Evolutionary conservation across 2,888 invertebrate genomes (phyloP).

Genomic region (Trissolcus brochymenae): DNA sequence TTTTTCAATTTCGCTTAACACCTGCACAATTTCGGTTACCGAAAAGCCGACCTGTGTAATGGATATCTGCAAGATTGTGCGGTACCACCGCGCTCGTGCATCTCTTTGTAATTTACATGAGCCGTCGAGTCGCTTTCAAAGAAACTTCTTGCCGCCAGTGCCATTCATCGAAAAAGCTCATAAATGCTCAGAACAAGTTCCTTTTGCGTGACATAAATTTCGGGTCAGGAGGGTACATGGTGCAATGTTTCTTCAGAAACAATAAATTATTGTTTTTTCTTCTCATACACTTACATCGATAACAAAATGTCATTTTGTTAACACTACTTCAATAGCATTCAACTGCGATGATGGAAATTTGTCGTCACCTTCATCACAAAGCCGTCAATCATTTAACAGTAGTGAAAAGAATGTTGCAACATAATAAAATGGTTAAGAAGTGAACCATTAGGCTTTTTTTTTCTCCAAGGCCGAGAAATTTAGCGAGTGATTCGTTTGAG

Average conservation of each 20-base stretch:
- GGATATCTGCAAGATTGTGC: constrained; percentile 9
- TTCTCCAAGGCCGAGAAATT: constrained; percentile 13
- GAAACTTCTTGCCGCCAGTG: constrained; percentile 24
- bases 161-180: constrained; percentile 26
- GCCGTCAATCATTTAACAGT: neutral
- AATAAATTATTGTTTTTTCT: too few species aligned
- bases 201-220: constrained; percentile 4
- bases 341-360: too few species aligned
- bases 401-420: neutral
- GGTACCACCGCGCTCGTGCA: constrained; percentile 16
- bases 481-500: constrained; percentile 25
- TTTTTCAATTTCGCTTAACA: constrained; percentile 36
- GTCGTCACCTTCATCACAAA: neutral
- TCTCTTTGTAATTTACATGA: constrained; percentile 39
- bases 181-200: constrained; percentile 29
- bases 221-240: too few species aligned
- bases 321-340: constrained; percentile 1
- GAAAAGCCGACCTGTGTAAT: constrained; percentile 10
- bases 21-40: constrained; percentile 25
- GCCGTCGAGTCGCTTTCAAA: constrained; percentile 24
- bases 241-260: neutral
- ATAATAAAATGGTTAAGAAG: neutral
- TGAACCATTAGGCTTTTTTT: constrained; percentile 1
- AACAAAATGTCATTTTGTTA: constrained; percentile 14
- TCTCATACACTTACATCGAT: too few species aligned